Conservation (phyloP, 2,888 invertebrate species). For the Mylabris sibirica region DNA sequence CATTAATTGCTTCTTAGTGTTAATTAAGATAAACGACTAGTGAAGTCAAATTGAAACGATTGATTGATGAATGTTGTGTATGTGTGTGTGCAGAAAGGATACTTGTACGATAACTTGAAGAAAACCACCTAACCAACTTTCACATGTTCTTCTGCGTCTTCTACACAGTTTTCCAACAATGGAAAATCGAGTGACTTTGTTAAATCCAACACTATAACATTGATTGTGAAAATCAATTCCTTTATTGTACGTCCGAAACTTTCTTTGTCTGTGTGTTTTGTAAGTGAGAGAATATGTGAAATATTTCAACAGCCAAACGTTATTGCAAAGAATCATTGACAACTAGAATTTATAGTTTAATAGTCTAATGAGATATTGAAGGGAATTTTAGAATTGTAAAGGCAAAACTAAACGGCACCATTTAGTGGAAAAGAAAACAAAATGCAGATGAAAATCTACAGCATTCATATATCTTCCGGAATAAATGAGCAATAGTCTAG, state of each 20-base stretch:
- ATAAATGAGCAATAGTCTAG: slow-evolving; percentile 6
- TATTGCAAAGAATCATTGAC: background rate
- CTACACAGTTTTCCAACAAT: background rate
- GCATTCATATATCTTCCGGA: background rate
- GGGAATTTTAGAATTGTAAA: background rate
- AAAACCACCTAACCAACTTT: background rate
- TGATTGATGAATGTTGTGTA: slow-evolving; percentile 41
- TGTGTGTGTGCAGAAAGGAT: slow-evolving; percentile 14
- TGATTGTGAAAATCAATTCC: background rate
- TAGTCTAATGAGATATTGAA: background rate
- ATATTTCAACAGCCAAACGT: background rate
- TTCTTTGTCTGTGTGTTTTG: background rate
- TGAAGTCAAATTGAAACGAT: slow-evolving; percentile 32
- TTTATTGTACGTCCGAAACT: background rate
- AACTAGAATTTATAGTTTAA: background rate
- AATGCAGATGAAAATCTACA: background rate
- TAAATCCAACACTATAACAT: background rate
- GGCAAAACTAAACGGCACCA: background rate
- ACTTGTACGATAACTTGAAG: background rate
- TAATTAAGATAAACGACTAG: slow-evolving; percentile 43
- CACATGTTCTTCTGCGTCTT: background rate
- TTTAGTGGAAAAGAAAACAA: background rate
- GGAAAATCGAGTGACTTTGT: background rate
- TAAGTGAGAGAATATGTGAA: background rate
- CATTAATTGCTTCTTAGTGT: background rate